phyloP scores from a whole-genome alignment of 1,140 invertebrate genomes.

The Lasioglossum baleicum region DNA sequence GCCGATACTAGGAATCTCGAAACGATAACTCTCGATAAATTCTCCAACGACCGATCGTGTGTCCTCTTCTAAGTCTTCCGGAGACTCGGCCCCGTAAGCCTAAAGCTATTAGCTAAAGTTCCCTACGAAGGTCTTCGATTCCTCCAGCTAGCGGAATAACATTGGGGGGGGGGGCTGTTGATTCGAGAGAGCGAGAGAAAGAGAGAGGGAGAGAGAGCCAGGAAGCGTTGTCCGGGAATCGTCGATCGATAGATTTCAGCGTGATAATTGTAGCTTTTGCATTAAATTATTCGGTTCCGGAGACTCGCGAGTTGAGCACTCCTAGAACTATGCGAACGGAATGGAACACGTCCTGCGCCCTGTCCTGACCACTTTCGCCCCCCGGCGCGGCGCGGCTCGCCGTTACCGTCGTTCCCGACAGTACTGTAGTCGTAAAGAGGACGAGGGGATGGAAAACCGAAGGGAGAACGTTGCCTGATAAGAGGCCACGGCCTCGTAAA shows the following conservation, averaged over 20 bases:
- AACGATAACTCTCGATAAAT: no score
- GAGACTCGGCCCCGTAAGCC: background rate
- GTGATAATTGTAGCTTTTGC: slow-evolving; percentile 26
- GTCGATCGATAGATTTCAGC: slow-evolving; percentile 32
- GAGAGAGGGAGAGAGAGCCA: background rate
- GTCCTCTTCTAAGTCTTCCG: background rate
- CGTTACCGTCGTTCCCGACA: background rate
- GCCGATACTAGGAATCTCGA: no score
- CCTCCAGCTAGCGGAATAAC: background rate
- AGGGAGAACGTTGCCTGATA: background rate
- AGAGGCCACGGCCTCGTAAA: background rate
- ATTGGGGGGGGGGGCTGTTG: background rate
- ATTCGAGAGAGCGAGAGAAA: background rate
- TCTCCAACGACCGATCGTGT: no score
- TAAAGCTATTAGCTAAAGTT: background rate
- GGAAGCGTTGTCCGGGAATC: background rate
- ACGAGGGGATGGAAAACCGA: background rate
- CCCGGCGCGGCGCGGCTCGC: background rate
- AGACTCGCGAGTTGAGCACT: background rate
- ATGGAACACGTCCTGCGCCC: background rate
- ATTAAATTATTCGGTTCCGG: slow-evolving; percentile 27
- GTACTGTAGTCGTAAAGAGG: slow-evolving; percentile 3
- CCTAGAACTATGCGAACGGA: slow-evolving; percentile 12
- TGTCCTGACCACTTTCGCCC: no score
- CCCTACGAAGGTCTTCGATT: background rate